Evolutionary conservation across 2,113 vertebrate genomes (phyloP).

Genomic region (Chaenocephalus aceratus): DNA sequence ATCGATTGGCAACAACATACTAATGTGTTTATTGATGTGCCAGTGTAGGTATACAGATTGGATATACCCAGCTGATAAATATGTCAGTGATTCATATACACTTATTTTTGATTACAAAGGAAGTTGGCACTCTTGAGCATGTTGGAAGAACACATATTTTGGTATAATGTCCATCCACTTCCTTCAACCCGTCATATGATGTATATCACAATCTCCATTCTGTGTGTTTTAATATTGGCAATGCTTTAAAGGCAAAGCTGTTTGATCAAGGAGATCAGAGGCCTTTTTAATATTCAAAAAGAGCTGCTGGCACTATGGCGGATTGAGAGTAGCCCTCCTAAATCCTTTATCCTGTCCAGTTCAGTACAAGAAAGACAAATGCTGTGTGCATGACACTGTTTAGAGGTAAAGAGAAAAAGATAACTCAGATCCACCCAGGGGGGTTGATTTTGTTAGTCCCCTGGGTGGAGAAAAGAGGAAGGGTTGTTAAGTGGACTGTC

Average conservation of each 20-base stretch:
- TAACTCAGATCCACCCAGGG: conserved; percentile 18
- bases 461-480: conserved; percentile 8
- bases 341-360: conserved; percentile 51
- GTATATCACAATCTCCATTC: conserved; percentile 26
- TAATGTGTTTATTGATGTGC: conserved; percentile 70
- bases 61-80: conserved; percentile 47
- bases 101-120: conserved; percentile 17
- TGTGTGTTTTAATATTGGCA: conserved; percentile 35
- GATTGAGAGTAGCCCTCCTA: conserved; percentile 54
- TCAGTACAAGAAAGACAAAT: conserved; percentile 57
- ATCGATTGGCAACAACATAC: conserved; percentile 60
- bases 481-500: conserved; percentile 35
- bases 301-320: conserved; percentile 54
- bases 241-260: conserved; percentile 28
- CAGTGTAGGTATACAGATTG: conserved; percentile 40
- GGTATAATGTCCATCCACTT: background rate
- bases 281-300: conserved; percentile 73
- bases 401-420: conserved; percentile 43
- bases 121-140: background rate
- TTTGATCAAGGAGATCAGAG: conserved; percentile 61
- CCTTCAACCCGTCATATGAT: conserved; percentile 15
- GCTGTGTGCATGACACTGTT: conserved; percentile 36
- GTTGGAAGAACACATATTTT: conserved; percentile 1
- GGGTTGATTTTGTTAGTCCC: conserved; percentile 17
- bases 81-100: conserved; percentile 10